Evolutionary conservation across 2,888 invertebrate species (phyloP), one percentile per base, ranked within the genome.

Genomic region (Campoplex nolae): DNA sequence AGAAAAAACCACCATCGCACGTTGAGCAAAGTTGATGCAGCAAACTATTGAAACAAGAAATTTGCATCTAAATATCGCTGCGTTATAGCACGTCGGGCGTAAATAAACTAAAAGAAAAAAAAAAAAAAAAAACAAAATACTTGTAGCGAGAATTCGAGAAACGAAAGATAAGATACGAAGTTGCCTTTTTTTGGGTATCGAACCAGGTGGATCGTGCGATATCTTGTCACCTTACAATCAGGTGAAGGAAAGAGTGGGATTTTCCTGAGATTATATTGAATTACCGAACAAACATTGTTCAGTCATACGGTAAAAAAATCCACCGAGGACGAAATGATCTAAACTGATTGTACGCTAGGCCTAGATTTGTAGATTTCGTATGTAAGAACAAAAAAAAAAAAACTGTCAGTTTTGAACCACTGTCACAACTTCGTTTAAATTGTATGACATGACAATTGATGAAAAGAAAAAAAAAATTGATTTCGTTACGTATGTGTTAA

Each of bases 281-380:
- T 78, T 76, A 62, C 67, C 73, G 68, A 56, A 48, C 48, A 38
- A 71, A 73, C n/a, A 68, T 35, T 45, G 77, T 62, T 81, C 48
- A 71, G 7, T 62, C 18, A 80, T 81, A 70, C 28, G 75, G 76
- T 76, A 76, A 83, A 71, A 71, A 16, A 51, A 76, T 80, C 56
- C 35, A n/a, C 51, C 76, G 48, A 38, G 32, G 42, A 54, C 48
- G 65, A 71, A 28, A 71, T 42, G 76, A 56, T 65, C 28, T 42
- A 71, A 67, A 74, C 68, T 42, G 74, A 87, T 75, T 67, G 78
- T 70, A 68, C 45, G 74, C 73, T 81, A 84, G 87, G 87, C 87
- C 87, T 87, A 87, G 84, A 82, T 82, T 84, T 85, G 45, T 86
- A 86, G 76, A 86, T 86, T 89, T 90, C 81, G 80, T 87, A 77